Percentiles rank a stretch among this genome's conserved stretches.
Conservation (phyloP, 2,797 vertebrate species). For the Fundulus diaphanus region DNA sequence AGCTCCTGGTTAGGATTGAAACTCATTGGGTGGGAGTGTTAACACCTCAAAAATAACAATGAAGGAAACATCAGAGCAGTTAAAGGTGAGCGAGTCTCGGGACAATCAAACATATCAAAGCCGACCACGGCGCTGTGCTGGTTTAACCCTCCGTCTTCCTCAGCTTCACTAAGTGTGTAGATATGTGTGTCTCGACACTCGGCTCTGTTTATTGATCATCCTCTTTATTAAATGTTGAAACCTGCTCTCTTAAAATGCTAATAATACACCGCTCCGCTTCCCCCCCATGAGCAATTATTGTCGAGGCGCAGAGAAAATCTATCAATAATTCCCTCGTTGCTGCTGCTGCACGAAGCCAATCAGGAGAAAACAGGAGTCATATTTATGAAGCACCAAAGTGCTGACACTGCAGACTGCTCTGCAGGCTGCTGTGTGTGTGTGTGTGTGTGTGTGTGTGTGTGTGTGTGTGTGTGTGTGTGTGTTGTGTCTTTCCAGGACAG, state of each 20-base stretch:
- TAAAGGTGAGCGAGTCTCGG: neutral
- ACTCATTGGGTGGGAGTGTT: too few species aligned
- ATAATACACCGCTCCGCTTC: neutral
- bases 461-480: neutral
- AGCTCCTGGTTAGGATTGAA: too few species aligned
- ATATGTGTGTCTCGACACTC: constrained; percentile 27
- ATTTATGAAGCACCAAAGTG: constrained; percentile 63
- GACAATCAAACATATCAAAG: neutral
- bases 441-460: constrained; percentile 8
- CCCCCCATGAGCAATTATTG: constrained; percentile 36
- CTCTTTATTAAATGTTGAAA: constrained; percentile 52
- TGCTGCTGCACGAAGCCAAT: constrained; percentile 51
- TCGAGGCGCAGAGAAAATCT: constrained; percentile 50
- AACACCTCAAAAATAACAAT: too few species aligned
- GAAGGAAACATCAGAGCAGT: too few species aligned
- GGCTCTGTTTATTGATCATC: constrained; percentile 51
- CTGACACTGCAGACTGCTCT: constrained; percentile 49
- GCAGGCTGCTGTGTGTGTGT: constrained; percentile 5
- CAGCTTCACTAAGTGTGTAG: neutral
- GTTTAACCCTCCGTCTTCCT: neutral
- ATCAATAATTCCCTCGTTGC: constrained; percentile 58
- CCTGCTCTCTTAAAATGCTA: constrained; percentile 45
- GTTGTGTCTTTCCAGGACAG: neutral
- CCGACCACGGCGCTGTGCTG: neutral
- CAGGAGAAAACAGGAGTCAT: constrained; percentile 60